Evolutionary conservation across 2,888 invertebrate genomes (phyloP).

Genomic region (Phengaris alcon): DNA sequence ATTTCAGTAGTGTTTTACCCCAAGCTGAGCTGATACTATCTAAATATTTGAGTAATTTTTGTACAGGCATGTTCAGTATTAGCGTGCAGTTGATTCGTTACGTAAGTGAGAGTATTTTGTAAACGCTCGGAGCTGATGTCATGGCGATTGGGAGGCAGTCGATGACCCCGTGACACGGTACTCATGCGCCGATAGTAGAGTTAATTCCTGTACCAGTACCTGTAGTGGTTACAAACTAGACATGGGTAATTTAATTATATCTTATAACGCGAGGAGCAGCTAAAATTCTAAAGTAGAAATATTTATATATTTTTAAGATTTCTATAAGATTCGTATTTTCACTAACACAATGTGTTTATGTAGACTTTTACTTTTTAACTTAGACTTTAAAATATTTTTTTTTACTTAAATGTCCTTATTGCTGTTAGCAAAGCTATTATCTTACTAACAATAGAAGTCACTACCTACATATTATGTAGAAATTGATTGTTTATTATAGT

Average conservation of each 20-base stretch:
- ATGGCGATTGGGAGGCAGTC: constrained; percentile 69
- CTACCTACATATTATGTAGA: too few relatives aligned
- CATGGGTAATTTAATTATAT: constrained; percentile 3
- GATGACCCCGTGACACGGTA: constrained; percentile 73
- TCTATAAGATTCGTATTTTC: too few relatives aligned
- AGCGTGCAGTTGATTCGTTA: constrained; percentile 46
- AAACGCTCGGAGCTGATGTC: constrained; percentile 69
- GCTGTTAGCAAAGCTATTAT: too few relatives aligned
- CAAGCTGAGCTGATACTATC: not conserved
- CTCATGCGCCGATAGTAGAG: constrained; percentile 45
- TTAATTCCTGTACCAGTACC: constrained; percentile 38
- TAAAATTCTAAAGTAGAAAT: too few relatives aligned
- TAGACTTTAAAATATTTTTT: too few relatives aligned
- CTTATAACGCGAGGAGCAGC: not conserved
- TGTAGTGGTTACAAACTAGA: constrained; percentile 1
- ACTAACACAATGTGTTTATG: too few relatives aligned
- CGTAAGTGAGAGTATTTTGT: constrained; percentile 71
- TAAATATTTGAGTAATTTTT: not conserved
- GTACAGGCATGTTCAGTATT: constrained; percentile 33
- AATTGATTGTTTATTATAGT: too few relatives aligned
- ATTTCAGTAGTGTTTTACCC: too few relatives aligned
- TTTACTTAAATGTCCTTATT: too few relatives aligned
- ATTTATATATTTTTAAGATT: too few relatives aligned
- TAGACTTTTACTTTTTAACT: too few relatives aligned
- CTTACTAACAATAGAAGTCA: too few relatives aligned